A percentile compares a stretch with the other conserved stretches of the same genome.
These are phyloP conservation scores for Pyralis farinalis DNA, from an alignment of 2,888 invertebrate species.

Conservation along the genomic window DNA sequence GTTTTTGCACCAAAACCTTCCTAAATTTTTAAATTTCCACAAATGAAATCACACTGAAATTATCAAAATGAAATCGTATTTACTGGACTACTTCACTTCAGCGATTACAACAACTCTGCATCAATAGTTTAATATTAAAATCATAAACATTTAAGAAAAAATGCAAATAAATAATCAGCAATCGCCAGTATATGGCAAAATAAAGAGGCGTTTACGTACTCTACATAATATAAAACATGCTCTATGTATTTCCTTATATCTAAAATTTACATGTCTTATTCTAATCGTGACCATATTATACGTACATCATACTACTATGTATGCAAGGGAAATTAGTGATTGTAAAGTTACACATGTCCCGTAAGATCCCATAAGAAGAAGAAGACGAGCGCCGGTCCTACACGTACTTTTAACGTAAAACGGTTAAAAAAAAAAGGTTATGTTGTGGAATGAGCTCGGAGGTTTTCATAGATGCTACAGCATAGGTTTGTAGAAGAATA, in stretches of 20 bases:
- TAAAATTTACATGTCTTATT: constrained; percentile 73
- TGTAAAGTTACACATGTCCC: neutral
- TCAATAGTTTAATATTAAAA: constrained; percentile 59
- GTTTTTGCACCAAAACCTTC: too few species aligned
- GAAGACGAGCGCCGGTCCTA: too few species aligned
- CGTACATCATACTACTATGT: constrained; percentile 54
- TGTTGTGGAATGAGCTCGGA: too few species aligned
- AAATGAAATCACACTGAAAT: constrained; percentile 29
- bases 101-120: constrained; percentile 64
- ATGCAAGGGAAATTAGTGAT: constrained; percentile 31
- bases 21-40: too few species aligned
- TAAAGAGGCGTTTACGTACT: constrained; percentile 68
- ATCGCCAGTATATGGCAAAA: constrained; percentile 60
- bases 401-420: too few species aligned
- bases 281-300: constrained; percentile 57
- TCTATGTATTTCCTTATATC: constrained; percentile 64
- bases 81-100: constrained; percentile 39
- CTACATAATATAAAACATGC: constrained; percentile 80
- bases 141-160: constrained; percentile 74
- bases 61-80: constrained; percentile 23
- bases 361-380: too few species aligned
- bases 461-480: too few species aligned
- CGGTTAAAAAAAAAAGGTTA: too few species aligned
- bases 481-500: too few species aligned
- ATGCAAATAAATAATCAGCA: constrained; percentile 80